phyloP scores from a whole-genome alignment of 2,888 invertebrate genomes.

The Nemoura dubitans region DNA sequence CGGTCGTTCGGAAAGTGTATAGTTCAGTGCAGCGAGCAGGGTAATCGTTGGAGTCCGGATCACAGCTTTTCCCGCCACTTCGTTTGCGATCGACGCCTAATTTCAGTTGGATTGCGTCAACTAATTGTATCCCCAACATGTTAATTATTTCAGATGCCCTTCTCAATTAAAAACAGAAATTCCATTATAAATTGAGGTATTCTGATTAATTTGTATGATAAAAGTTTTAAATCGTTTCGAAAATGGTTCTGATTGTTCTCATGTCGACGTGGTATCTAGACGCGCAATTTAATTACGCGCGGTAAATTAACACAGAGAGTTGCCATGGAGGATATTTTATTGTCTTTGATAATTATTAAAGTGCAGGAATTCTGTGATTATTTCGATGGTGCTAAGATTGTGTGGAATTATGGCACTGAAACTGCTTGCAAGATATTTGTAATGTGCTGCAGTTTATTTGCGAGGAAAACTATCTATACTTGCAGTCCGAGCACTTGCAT shows the following conservation, averaged over 20 bases:
- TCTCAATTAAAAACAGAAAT: slow-evolving; percentile 35
- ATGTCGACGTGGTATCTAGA: background rate
- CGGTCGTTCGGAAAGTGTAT: background rate
- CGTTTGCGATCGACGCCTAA: background rate
- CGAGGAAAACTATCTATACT: background rate
- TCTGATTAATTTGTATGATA: slow-evolving; percentile 35
- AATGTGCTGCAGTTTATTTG: slow-evolving; percentile 14
- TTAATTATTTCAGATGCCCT: slow-evolving; percentile 37
- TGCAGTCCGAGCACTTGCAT: background rate
- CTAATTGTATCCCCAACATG: slow-evolving; percentile 25
- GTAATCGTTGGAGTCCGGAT: background rate
- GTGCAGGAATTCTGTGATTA: slow-evolving; percentile 31
- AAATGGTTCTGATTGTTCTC: slow-evolving; percentile 37
- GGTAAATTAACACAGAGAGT: background rate
- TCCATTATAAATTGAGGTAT: slow-evolving; percentile 40
- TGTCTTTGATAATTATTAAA: slow-evolving; percentile 19
- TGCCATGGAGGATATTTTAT: background rate
- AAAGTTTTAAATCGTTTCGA: slow-evolving; percentile 38
- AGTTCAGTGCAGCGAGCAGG: background rate
- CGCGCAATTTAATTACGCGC: slow-evolving; percentile 8
- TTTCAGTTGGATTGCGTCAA: background rate
- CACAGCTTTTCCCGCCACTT: background rate
- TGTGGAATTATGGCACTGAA: slow-evolving; percentile 19
- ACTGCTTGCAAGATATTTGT: background rate
- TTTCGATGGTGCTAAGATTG: slow-evolving; percentile 30